Evolutionary conservation across 2,797 vertebrate genomes (phyloP), one percentile per base, ranked within the genome.

Genomic region (Distichodus sexfasciatus): DNA sequence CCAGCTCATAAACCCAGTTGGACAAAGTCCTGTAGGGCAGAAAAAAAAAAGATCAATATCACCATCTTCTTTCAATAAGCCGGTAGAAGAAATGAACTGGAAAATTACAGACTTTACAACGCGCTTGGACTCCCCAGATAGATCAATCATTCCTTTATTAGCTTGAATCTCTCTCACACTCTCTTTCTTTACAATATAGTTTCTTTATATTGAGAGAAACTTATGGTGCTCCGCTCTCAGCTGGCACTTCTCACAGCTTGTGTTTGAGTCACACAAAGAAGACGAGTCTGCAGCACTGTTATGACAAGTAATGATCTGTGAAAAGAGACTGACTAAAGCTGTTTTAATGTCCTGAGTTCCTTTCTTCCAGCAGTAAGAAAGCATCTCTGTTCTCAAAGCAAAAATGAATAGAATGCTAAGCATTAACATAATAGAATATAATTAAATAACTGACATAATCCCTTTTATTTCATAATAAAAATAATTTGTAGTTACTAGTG

Each of bases 1-100:
- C 94, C 83, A 95, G 93, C 82, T 95, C 94, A 0, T 94, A 94
- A 31, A 91, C 92, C 94, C 94, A 95, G 83, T 95, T 95, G 77
- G 94, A 95, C 67, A 95, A 87, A 41, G 94, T 94, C 82, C 94
- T 95, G 10, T 31, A 36, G 63, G 26, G 44, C 47, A 66, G 9
- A n/a, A 14, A 7, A 19, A 36, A 31, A 51, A 33, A 54, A 75
- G 55, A 72, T 60, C 61, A 66, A 66, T 66, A 54, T 4, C 14
- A 23, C 40, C 4, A 46, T 64, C 59, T 40, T 53, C 12, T 19
- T 41, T 58, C 33, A 36, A 1, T 6, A 35, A 55, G 31, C 12
- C n/a, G 5, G 29, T 17, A 9, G 6, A 7, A 46, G 17, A 2
- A 26, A 14, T 3, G 6, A 12, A 24, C 2, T 17, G 19, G 36